Evolutionary conservation across 2,888 invertebrate genomes (phyloP).

Genomic region (Crematogaster levior): DNA sequence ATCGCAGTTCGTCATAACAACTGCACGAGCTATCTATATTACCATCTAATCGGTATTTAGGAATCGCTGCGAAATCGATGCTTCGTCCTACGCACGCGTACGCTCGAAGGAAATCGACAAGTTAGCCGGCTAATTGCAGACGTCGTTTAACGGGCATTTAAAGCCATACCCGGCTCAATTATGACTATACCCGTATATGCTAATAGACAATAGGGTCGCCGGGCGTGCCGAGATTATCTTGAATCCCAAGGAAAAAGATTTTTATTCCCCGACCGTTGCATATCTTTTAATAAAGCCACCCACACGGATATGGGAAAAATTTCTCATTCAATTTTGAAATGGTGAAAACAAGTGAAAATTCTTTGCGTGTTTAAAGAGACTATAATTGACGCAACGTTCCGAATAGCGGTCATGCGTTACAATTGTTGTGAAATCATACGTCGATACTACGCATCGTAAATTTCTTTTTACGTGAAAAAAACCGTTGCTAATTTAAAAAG

Average conservation of each 20-base stretch:
- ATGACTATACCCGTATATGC: not conserved
- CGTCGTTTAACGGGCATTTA: constrained; percentile 44
- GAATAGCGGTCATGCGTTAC: not conserved
- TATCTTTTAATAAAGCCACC: constrained; percentile 55
- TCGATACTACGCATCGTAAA: not conserved
- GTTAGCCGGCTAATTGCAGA: constrained; percentile 25
- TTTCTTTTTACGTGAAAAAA: not conserved
- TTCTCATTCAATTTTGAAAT: not conserved
- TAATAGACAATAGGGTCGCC: constrained; percentile 58
- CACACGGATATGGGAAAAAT: constrained; percentile 23
- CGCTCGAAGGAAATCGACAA: constrained; percentile 24
- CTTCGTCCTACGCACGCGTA: constrained; percentile 22
- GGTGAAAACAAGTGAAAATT: constrained; percentile 11
- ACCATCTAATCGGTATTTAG: constrained; percentile 28
- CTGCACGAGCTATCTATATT: no score
- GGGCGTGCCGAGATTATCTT: constrained; percentile 64
- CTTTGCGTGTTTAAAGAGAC: not conserved
- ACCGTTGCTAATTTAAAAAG: not conserved
- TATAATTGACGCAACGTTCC: not conserved
- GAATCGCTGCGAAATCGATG: constrained; percentile 10
- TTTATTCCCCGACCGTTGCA: constrained; percentile 46
- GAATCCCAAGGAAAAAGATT: constrained; percentile 61
- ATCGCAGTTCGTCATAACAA: not conserved
- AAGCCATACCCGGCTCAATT: not conserved
- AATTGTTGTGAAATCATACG: not conserved